Conservation (phyloP, 1,140 invertebrate genomes). For the Drosophila obscura region DNA sequence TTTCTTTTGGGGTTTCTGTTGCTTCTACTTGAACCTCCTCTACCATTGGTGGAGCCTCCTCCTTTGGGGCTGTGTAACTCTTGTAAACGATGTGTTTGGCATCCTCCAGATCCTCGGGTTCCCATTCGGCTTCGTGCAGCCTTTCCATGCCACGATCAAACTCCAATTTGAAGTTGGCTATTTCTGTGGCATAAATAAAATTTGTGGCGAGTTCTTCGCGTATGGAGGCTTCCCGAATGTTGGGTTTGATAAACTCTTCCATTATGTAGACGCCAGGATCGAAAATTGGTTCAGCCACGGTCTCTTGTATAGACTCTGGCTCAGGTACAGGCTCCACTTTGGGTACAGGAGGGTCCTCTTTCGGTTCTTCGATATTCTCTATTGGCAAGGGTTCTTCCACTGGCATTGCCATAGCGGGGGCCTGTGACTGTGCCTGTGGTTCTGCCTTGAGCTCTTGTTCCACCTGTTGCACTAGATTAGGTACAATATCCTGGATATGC, state of each 20-base stretch:
- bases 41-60: neutral
- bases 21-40: neutral
- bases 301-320: no score
- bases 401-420: neutral
- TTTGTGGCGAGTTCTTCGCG: conserved; percentile 61
- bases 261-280: conserved; percentile 67
- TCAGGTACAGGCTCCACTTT: conserved; percentile 5
- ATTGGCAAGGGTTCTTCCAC: conserved; percentile 9
- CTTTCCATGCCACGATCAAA: conserved; percentile 65
- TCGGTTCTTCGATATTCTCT: neutral
- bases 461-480: conserved; percentile 83
- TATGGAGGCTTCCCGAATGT: conserved; percentile 60
- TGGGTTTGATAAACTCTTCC: conserved; percentile 76
- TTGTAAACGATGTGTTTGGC: conserved; percentile 60
- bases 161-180: conserved; percentile 70
- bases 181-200: conserved; percentile 75
- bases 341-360: no score
- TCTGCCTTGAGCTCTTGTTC: conserved; percentile 75
- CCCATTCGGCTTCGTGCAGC: conserved; percentile 60
- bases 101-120: conserved; percentile 44
- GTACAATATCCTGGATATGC: conserved; percentile 83
- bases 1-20: neutral
- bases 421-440: neutral
- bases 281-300: conserved; percentile 29
- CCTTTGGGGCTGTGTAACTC: conserved; percentile 56